phyloP scores from a whole-genome alignment of 2,888 invertebrate genomes.

The Brachynemurus nebulosus region DNA sequence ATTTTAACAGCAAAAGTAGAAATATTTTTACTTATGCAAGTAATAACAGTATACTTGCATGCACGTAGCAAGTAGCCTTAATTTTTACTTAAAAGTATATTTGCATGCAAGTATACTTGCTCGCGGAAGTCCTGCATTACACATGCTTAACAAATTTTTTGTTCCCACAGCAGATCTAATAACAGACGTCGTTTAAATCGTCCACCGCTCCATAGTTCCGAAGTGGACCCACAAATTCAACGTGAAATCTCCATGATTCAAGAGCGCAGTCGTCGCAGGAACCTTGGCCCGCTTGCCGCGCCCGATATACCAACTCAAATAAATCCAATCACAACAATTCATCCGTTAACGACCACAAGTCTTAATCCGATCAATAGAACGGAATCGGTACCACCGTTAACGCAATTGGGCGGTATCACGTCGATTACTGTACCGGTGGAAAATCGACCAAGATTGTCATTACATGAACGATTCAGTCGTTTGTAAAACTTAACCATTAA shows the following conservation, averaged over 20 bases:
- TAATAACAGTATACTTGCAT: too few species aligned
- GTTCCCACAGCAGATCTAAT: not conserved
- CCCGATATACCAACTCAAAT: not conserved
- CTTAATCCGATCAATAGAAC: not conserved
- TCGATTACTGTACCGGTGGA: not conserved
- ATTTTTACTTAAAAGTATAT: too few species aligned
- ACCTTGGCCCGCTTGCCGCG: not conserved
- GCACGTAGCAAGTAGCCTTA: too few species aligned
- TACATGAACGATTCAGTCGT: slow-evolving; percentile 6
- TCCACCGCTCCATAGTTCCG: not conserved
- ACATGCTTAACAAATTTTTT: too few species aligned
- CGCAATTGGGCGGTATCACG: not conserved
- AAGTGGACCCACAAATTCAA: slow-evolving; percentile 6
- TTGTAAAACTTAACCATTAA: slow-evolving; percentile 1
- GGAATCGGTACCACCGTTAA: not conserved
- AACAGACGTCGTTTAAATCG: not conserved
- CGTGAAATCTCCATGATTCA: slow-evolving; percentile 9
- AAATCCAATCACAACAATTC: not conserved
- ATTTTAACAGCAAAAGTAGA: too few species aligned
- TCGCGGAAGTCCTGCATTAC: too few species aligned
- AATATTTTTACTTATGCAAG: too few species aligned
- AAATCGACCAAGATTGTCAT: not conserved
- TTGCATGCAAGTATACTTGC: too few species aligned
- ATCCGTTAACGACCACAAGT: not conserved
- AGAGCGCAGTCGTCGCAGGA: not conserved